A percentile compares a stretch with the other conserved stretches of the same genome.
These are phyloP conservation scores for Ophion obscuratus DNA, from an alignment of 2,888 invertebrate genomes.

Conservation along the genomic window DNA sequence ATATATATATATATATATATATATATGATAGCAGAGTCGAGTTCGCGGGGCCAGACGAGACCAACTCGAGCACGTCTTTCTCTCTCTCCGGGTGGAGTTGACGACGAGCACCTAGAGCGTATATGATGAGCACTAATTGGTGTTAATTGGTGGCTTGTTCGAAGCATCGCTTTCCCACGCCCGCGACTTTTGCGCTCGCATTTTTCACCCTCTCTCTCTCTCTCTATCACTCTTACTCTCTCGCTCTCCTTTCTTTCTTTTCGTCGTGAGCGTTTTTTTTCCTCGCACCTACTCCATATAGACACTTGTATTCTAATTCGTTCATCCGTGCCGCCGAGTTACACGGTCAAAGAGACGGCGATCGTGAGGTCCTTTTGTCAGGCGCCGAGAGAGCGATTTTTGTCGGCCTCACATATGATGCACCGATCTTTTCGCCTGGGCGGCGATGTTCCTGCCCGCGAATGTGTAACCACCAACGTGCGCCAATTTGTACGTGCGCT, in stretches of 20 bases:
- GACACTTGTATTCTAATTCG: conserved; percentile 72
- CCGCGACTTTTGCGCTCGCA: conserved; percentile 81
- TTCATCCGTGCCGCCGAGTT: conserved; percentile 61
- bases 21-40: conserved; percentile 41
- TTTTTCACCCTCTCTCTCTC: conserved; percentile 68
- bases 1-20: conserved; percentile 42
- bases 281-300: conserved; percentile 63
- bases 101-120: conserved; percentile 79
- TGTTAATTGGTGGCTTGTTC: conserved; percentile 83
- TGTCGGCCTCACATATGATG: conserved; percentile 26
- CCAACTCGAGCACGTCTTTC: conserved; percentile 54
- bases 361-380: conserved; percentile 38
- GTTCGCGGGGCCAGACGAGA: conserved; percentile 65
- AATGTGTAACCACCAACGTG: background rate
- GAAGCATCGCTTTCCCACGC: conserved; percentile 82
- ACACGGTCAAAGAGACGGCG: conserved; percentile 48
- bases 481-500: background rate
- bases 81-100: conserved; percentile 65
- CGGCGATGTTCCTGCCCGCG: conserved; percentile 25
- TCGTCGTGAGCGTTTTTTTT: conserved; percentile 18
- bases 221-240: conserved; percentile 23
- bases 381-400: conserved; percentile 39
- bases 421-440: conserved; percentile 21
- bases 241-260: conserved; percentile 26
- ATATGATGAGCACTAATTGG: conserved; percentile 83